Percentiles rank a stretch among this genome's conserved stretches.
Conservation (phyloP, 2,888 invertebrate species). For the Dromius quadrimaculatus region DNA sequence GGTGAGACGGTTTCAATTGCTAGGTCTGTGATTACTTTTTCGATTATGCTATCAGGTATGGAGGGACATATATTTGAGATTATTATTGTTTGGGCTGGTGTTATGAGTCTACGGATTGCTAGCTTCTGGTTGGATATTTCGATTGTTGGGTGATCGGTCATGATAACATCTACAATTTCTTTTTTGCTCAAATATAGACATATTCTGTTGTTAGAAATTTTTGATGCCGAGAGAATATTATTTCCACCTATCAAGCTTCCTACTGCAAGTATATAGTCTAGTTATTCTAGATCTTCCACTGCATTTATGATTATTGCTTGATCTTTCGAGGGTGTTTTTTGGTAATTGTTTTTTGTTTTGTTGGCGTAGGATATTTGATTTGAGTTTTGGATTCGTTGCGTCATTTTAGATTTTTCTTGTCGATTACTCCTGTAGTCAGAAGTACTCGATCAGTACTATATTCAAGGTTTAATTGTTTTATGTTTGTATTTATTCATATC, state of each 20-base stretch:
- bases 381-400: no score
- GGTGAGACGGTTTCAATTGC: slow-evolving; percentile 54
- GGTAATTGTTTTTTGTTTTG: background rate
- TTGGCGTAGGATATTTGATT: no score
- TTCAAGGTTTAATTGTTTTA: no score
- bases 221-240: background rate
- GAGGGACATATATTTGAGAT: slow-evolving; percentile 57
- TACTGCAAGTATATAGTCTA: slow-evolving; percentile 2
- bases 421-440: background rate
- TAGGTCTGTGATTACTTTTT: slow-evolving; percentile 51
- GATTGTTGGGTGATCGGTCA: slow-evolving; percentile 52
- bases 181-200: slow-evolving; percentile 52
- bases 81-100: slow-evolving; percentile 55
- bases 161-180: slow-evolving; percentile 53
- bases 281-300: background rate
- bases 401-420: background rate
- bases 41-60: slow-evolving; percentile 54
- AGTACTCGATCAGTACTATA: no score
- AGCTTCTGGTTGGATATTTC: slow-evolving; percentile 46
- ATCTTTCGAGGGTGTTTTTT: no score
- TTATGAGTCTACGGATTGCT: slow-evolving; percentile 54
- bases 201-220: slow-evolving; percentile 8
- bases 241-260: background rate
- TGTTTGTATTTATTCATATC: no score
- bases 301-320: slow-evolving; percentile 4